A percentile compares a stretch with the other conserved stretches of the same genome.
These are phyloP conservation scores for Bergia puertoricense DNA, from an alignment of 92 coral and sea anemone species.

Conservation along the genomic window DNA sequence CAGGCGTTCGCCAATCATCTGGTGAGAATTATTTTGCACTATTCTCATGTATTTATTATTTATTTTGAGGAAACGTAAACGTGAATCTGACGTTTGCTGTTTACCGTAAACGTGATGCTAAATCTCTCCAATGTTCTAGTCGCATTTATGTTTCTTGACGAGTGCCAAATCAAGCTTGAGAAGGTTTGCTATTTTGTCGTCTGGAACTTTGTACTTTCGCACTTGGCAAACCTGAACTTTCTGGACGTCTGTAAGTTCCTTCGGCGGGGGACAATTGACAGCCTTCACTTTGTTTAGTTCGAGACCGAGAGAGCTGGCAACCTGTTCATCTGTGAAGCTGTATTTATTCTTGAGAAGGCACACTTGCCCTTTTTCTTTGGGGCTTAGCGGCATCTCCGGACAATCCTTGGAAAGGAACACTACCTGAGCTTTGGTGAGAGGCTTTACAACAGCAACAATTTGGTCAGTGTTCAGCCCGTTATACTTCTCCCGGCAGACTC, in stretches of 20 bases:
- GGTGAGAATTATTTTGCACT: too few relatives aligned
- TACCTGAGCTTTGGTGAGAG: conserved; percentile 28
- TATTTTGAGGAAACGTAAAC: too few relatives aligned
- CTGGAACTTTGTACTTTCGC: conserved; percentile 8
- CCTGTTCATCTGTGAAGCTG: conserved; percentile 20
- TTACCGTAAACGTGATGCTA: too few relatives aligned
- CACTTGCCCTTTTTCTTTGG: conserved; percentile 27
- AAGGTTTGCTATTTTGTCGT: background rate
- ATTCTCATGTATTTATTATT: too few relatives aligned
- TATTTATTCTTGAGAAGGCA: conserved; percentile 27
- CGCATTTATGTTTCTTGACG: conserved; percentile 33
- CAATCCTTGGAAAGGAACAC: conserved; percentile 52
- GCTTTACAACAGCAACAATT: conserved; percentile 36
- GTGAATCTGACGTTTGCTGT: too few relatives aligned
- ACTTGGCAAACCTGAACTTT: conserved; percentile 15
- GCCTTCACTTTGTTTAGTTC: conserved; percentile 24
- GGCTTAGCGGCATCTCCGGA: conserved; percentile 52
- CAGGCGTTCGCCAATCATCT: too few relatives aligned
- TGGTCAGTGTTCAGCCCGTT: conserved; percentile 26
- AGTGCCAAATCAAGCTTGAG: background rate
- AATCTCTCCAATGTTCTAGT: background rate
- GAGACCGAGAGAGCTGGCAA: background rate
- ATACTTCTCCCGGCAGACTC: conserved; percentile 48
- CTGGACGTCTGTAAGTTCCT: background rate
- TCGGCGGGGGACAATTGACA: conserved; percentile 12